Base-by-base conservation (phyloP, 1,140 invertebrate species). In the Drosophila nasuta region DNA sequence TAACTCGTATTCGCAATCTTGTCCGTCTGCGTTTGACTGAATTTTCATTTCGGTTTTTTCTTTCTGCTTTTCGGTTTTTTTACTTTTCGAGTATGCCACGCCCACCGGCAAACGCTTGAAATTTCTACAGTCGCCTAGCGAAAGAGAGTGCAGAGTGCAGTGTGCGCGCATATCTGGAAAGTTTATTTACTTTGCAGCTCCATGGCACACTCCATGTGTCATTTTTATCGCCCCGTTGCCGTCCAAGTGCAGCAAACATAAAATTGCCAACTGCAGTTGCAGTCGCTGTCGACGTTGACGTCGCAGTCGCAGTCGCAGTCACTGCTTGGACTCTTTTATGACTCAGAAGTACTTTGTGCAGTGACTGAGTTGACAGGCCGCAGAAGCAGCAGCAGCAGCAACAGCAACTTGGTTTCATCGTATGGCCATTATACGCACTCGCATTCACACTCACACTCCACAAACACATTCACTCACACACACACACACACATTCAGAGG, bases 291-390 rank as follows among this genome's bases (percentile, higher is more conserved):
- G 38, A 20, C 20, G 48, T 52, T 20, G 46, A 15, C 59, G n/a
- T n/a, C n/a, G n/a, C n/a, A n/a, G 54, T 54, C 54, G 30, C 1
- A 10, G 62, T 15, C 62, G 17, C 38, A 8, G 62, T n/a, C 52
- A 17, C 10, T 41, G 56, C 41, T 43, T 43, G 41, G 41, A 38
- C 54, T 46, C 54, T 59, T 68, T 68, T 68, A 70, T 70, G 67
- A 70, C 30, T 70, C 67, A 54, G 28, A 70, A 70, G 49, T 54
- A 54, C 67, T 62, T 54, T 43, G 46, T 25, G 35, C 49, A 58
- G 57, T 62, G 66, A 68, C 58, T 68, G 66, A 68, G 66, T 68
- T 59, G 66, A 68, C 57, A 56, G 51, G 60, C 60, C 60, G 60
- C 60, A 63, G 35, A 15, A 25, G 60, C 46, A 51, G 46, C 20